A percentile compares a stretch with the other conserved stretches of the same genome.
Evolutionary conservation across 2,888 invertebrate genomes (phyloP).

Genomic region (Oxytorus armatus): DNA sequence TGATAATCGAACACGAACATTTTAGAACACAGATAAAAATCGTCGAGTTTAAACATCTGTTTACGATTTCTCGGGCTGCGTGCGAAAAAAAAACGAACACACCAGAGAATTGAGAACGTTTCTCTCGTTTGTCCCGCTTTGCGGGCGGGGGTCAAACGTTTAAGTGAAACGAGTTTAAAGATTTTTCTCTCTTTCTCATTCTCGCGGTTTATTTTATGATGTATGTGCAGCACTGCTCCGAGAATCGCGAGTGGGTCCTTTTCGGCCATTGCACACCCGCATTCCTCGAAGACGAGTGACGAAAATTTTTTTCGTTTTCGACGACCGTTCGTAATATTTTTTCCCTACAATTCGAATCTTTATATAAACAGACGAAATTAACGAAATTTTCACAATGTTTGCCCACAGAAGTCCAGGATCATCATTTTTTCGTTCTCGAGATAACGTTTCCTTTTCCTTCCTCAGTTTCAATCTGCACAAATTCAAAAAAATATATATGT

Average conservation of each 20-base stretch:
- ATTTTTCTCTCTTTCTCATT: slow-evolving; percentile 21
- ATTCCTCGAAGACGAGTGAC: too few species aligned
- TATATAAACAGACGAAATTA: too few species aligned
- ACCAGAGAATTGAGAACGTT: slow-evolving; percentile 9
- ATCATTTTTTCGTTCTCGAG: too few species aligned
- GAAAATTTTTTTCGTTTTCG: too few species aligned
- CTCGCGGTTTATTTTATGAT: slow-evolving; percentile 23
- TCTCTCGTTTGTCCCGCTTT: not conserved
- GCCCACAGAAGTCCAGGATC: too few species aligned
- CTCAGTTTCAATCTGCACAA: too few species aligned
- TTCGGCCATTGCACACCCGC: too few species aligned
- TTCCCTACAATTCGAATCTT: too few species aligned
- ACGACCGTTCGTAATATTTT: too few species aligned
- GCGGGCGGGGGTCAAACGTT: slow-evolving; percentile 46
- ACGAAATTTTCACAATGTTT: too few species aligned
- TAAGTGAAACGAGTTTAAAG: slow-evolving; percentile 63
- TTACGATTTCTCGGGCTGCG: slow-evolving; percentile 2
- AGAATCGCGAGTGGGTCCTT: slow-evolving; percentile 17
- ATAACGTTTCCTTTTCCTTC: too few species aligned
- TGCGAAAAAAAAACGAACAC: not conserved
- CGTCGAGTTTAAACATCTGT: not conserved
- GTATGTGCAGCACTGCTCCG: slow-evolving; percentile 22
- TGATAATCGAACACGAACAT: slow-evolving; percentile 3
- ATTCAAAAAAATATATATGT: too few species aligned
- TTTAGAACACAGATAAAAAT: slow-evolving; percentile 5